Conservation (phyloP, 2,113 vertebrate genomes). For the Microtus pennsylvanicus region DNA sequence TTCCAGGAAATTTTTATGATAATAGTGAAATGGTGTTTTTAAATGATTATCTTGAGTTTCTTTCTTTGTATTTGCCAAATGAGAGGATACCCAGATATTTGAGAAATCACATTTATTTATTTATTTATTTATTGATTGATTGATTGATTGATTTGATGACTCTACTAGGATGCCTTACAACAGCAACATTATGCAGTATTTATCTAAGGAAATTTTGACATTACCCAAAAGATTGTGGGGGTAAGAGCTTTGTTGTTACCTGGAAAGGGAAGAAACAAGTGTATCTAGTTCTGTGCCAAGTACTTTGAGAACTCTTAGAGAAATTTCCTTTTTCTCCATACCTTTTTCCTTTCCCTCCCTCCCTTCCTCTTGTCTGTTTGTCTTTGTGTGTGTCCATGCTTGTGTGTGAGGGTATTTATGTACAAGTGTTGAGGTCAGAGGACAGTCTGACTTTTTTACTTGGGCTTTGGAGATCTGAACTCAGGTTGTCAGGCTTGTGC, state of each 20-base stretch:
- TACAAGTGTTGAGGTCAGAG: neutral
- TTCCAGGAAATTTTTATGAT: slow-evolving; percentile 1
- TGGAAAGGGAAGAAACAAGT: slow-evolving; percentile 38
- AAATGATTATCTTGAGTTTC: neutral
- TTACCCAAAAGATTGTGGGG: slow-evolving; percentile 12
- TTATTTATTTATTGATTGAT: neutral
- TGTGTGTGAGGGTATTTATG: neutral
- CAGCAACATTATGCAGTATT: neutral
- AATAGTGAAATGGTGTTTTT: slow-evolving; percentile 39
- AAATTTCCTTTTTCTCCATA: neutral
- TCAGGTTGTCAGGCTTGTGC: neutral
- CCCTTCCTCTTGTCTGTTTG: too few species aligned
- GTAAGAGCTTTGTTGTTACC: neutral
- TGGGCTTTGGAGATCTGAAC: neutral
- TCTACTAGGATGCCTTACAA: neutral
- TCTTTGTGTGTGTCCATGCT: neutral
- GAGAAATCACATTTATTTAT: slow-evolving; percentile 45
- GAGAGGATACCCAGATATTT: slow-evolving; percentile 18
- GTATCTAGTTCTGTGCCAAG: slow-evolving; percentile 1
- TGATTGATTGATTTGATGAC: neutral
- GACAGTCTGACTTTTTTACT: neutral
- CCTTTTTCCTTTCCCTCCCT: neutral
- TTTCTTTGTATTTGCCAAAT: slow-evolving; percentile 33
- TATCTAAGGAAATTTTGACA: slow-evolving; percentile 45
- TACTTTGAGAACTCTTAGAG: slow-evolving; percentile 2